These are phyloP conservation scores for Fragum whitleyi DNA, from an alignment of 2,888 invertebrate genomes.

Conservation along the genomic window DNA sequence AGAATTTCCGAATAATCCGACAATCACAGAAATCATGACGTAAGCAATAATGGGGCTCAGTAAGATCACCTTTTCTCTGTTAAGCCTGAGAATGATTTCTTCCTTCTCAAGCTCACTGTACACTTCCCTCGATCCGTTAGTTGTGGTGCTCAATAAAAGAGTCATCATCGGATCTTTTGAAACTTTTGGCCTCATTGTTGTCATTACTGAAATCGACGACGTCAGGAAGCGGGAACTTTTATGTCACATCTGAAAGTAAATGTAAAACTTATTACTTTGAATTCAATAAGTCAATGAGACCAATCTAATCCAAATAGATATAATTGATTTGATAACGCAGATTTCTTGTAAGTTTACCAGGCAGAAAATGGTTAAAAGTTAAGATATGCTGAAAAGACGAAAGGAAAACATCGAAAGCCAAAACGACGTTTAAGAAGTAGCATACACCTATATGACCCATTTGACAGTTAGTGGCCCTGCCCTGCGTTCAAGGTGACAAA, in stretches of 20 bases:
- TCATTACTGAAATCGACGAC: neutral
- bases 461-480: too few species aligned
- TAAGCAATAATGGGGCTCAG: slow-evolving; percentile 71
- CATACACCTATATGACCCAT: too few species aligned
- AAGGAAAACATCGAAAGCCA: too few species aligned
- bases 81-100: slow-evolving; percentile 45
- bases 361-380: too few species aligned
- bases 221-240: neutral
- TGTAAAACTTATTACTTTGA: neutral
- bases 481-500: too few species aligned
- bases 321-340: too few species aligned
- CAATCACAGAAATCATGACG: slow-evolving; percentile 66
- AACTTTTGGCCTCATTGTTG: neutral
- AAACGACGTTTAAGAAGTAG: too few species aligned
- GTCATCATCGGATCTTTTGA: neutral
- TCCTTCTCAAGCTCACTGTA: slow-evolving; percentile 5
- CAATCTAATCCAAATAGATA: too few species aligned
- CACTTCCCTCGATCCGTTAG: neutral
- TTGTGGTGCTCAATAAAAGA: neutral
- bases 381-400: too few species aligned
- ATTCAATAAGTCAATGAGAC: neutral
- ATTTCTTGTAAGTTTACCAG: too few species aligned
- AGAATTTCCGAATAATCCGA: slow-evolving; percentile 72
- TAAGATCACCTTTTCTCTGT: slow-evolving; percentile 65
- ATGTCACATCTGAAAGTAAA: neutral